Base-by-base conservation (phyloP, 2,888 invertebrate species). In the Chloroclystis v-ata region DNA sequence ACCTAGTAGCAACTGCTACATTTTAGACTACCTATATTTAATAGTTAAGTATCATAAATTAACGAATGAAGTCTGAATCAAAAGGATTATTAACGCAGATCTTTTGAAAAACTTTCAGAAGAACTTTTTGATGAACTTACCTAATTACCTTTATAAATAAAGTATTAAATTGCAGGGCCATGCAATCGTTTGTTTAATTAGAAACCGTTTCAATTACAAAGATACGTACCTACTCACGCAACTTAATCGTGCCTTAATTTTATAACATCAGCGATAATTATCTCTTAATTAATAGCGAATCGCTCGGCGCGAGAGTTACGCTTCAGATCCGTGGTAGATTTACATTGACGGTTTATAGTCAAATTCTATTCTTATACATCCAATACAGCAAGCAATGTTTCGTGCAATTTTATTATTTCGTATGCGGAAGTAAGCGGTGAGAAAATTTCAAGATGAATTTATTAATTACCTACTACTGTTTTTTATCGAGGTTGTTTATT, bases 271-370 rank as follows among this genome's bases (percentile, higher is more conserved):
- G 59, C 55, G 59, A 61, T 65, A 65, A 68, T 65, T 67, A 71
- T 66, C 63, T 64, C 60, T 70, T 71, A 68, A 72, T 72, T 67
- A 68, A 66, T 61, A 64, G 59, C 63, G 51, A 62, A 61, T 57
- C 58, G 59, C 60, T 60, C 57, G 20, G 40, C 48, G 35, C 57
- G 54, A 56, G 60, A 57, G 54, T 60, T 62, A 52, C 43, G 47
- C 38, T 43, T 55, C 48, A 53, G 54, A 54, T 56, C 57, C 52
- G 57, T 58, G 57, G 62, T 62, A 63, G 49, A 56, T 60, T 46
- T 55, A 59, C 63, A 63, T 57, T 51, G 53, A 55, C 50, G 54
- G 47, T 37, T 32, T 50, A 55, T 60, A 59, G 67, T 62, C 56
- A 62, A 56, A 60, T 57, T 54, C 7, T 47, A 53, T 9, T 33